Evolutionary conservation across 2,113 vertebrate species (phyloP).

Genomic region (Megalops atlanticus): DNA sequence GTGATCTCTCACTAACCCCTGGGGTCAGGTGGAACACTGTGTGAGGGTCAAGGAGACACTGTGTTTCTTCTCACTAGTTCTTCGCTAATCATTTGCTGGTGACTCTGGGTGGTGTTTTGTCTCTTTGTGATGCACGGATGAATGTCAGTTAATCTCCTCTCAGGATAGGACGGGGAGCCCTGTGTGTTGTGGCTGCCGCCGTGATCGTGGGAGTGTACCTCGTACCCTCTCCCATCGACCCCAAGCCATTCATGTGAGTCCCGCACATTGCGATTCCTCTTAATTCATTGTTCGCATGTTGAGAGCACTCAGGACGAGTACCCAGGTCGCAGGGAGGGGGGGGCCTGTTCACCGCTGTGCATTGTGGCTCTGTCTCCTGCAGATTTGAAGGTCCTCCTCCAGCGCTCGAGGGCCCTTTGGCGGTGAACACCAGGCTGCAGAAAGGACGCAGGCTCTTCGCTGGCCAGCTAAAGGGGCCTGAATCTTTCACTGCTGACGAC

Average conservation of each 20-base stretch:
- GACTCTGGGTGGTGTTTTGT: not conserved
- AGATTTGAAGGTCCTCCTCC: slow-evolving; percentile 67
- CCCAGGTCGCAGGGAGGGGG: not conserved
- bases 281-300: not conserved
- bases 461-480: slow-evolving; percentile 63
- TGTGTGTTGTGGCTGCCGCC: slow-evolving; percentile 45
- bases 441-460: slow-evolving; percentile 59
- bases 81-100: not conserved
- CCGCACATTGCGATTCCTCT: not conserved
- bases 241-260: slow-evolving; percentile 56
- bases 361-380: slow-evolving; percentile 24
- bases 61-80: no score
- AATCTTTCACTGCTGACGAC: slow-evolving; percentile 66
- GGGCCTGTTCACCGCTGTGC: not conserved
- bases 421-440: slow-evolving; percentile 67
- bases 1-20: not conserved
- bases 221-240: slow-evolving; percentile 67
- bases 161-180: slow-evolving; percentile 47
- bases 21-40: not conserved
- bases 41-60: not conserved
- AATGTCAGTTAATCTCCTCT: not conserved
- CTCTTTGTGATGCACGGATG: not conserved
- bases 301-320: not conserved
- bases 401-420: slow-evolving; percentile 59
- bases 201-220: slow-evolving; percentile 60